Base-by-base conservation (phyloP, 2,888 invertebrate genomes). In the Hirtodrosophila cameraria region DNA sequence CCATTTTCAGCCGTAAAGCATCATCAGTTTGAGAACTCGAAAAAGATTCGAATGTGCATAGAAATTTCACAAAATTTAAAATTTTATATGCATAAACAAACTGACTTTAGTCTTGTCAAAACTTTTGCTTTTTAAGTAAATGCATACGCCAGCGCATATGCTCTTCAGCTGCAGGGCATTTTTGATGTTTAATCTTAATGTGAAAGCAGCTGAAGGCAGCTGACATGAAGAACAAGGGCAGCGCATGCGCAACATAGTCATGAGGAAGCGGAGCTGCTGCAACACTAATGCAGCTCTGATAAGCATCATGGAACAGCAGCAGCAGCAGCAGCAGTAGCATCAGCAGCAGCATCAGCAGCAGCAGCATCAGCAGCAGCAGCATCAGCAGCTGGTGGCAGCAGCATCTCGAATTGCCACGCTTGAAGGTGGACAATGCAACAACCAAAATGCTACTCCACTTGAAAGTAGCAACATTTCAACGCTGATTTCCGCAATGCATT, bases 331-430 rank as follows among this genome's bases (percentile, higher is more conserved):
- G 38, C 43, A 12, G 38, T n/a, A n/a, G n/a, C n/a, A n/a, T n/a
- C n/a, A n/a, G n/a, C n/a, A n/a, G n/a, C n/a, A n/a, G n/a, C n/a
- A n/a, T n/a, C n/a, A n/a, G n/a, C n/a, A n/a, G n/a, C n/a, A n/a
- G n/a, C n/a, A n/a, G n/a, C n/a, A n/a, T n/a, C n/a, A n/a, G n/a
- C n/a, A n/a, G 20, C 12, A 36, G 15, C 42, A 43, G 50, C 28
- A 16, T 38, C 46, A 20, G 42, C 28, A 41, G 38, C 43, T 18
- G 38, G 18, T 30, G 33, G 36, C 73, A 48, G 48, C 78, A 42
- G 48, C 78, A 42, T 53, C 71, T 78, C 79, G 35, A 52, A 52
- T 76, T 75, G 50, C 62, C 16, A 36, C 38, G 43, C 54, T 61
- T 23, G 36, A 46, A 76, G 69, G 77, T 69, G 61, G 43, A 48